Conservation (phyloP, 2,797 vertebrate species). For the Merluccius polli region DNA sequence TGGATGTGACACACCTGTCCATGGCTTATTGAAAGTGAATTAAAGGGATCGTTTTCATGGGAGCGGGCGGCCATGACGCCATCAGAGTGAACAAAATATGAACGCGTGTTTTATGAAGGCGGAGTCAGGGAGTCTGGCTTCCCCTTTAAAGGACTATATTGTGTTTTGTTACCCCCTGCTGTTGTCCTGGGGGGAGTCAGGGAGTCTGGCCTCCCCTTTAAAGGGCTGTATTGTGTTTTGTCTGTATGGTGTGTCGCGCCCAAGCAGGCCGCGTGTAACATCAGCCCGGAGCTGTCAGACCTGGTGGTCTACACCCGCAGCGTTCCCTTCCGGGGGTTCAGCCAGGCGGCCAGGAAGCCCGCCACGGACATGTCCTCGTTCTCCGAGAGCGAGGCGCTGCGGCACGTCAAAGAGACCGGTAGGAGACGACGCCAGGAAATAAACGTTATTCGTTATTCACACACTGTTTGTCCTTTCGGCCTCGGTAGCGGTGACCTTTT, state of each 20-base stretch:
- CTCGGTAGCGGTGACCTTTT: no score
- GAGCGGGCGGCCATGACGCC: not conserved
- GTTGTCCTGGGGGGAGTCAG: not conserved
- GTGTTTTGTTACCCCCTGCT: conserved; percentile 33
- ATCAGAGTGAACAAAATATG: not conserved
- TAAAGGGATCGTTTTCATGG: not conserved
- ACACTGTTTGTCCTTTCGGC: not conserved
- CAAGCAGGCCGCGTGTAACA: conserved; percentile 63
- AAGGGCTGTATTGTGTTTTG: conserved; percentile 14
- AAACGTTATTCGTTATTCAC: no score
- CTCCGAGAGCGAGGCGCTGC: conserved; percentile 86
- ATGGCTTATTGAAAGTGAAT: not conserved
- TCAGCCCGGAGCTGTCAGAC: conserved; percentile 82
- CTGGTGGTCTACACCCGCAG: conserved; percentile 85
- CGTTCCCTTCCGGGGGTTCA: conserved; percentile 75
- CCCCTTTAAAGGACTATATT: not conserved
- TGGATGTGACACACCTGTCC: not conserved
- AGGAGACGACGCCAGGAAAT: not conserved
- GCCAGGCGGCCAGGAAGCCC: conserved; percentile 62
- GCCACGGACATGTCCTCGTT: conserved; percentile 82
- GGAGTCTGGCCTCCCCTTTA: not conserved
- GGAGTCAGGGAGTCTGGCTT: not conserved
- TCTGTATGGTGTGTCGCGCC: not conserved
- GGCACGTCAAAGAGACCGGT: conserved; percentile 83
- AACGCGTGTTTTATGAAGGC: not conserved